Base-by-base conservation (phyloP, 2,888 invertebrate genomes). In the Caenorhabditis sulstoni region DNA sequence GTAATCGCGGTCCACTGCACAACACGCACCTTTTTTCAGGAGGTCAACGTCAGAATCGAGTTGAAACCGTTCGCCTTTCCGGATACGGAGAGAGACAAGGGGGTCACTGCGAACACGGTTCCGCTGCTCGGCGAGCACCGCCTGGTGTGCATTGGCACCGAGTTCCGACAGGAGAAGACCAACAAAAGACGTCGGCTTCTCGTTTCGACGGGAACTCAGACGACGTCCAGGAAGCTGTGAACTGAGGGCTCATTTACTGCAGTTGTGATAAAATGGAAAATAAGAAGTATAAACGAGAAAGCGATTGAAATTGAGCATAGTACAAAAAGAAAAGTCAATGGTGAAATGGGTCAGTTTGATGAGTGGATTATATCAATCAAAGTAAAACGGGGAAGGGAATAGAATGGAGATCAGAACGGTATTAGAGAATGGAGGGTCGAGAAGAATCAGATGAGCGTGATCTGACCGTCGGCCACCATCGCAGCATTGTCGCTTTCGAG, bases 401-500 rank as follows among this genome's bases (percentile, higher is more conserved):
- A 57, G 35, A 35, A 39, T 29, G 37, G 58, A 50, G 20, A 37
- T 57, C 59, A 77, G 70, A 70, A 66, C 70, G 35, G 39, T 18
- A 76, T n/a, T 20, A 53, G 11, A 41, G 20, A 53, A 76, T 23
- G 45, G 23, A 8, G 20, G n/a, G 39, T 12, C 4, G 11, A 12
- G 20, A 22, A n/a, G 50, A 16, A 39, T 41, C 73, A 86, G 50
- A 86, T 85, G 47, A 85, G 80, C 49, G 82, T 85, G 55, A 85
- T 86, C 52, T 84, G 83, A 20, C 83, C 87, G 18, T 88, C 88
- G 20, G 78, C 81, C 41, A 87, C 66, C 85, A 89, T 88, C 37
- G 82, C 84, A 20, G 85, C 84, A 68, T 89, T 89, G 29, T 89
- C 88, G 39, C 79, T 85, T 29, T 81, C 79, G 37, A 89, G 71